Conservation (phyloP, 2,113 vertebrate genomes). For the Poecile atricapillus region DNA sequence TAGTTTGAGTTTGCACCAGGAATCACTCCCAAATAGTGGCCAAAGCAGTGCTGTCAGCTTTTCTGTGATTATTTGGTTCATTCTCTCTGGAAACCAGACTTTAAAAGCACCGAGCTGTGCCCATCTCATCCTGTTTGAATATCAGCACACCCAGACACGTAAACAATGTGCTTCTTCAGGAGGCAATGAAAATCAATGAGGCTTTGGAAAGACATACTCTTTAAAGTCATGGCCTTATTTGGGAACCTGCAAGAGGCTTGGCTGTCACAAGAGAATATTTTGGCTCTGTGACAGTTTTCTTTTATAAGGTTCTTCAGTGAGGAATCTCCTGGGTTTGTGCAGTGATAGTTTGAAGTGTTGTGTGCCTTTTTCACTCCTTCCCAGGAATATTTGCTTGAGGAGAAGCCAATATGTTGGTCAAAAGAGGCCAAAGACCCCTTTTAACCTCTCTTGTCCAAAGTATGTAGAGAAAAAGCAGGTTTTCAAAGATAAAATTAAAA, state of each 20-base stretch:
- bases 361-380: not conserved
- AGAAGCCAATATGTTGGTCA: not conserved
- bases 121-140: not conserved
- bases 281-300: constrained; percentile 40
- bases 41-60: not conserved
- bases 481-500: not conserved
- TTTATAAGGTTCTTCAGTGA: not conserved
- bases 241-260: constrained; percentile 56
- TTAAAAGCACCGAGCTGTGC: not conserved
- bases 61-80: not conserved
- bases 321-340: constrained; percentile 14
- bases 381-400: not conserved
- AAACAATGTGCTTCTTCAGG: constrained; percentile 47
- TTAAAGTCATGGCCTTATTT: constrained; percentile 57
- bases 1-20: not conserved
- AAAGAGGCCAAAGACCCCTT: not conserved
- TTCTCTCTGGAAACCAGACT: not conserved
- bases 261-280: constrained; percentile 45
- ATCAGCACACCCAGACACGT: not conserved
- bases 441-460: not conserved
- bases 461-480: not conserved
- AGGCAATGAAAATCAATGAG: constrained; percentile 38
- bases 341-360: not conserved
- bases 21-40: not conserved
- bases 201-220: constrained; percentile 46